Evolutionary conservation across 2,888 invertebrate genomes (phyloP), one percentile per base, ranked within the genome.

Genomic region (Hetaerina titia): DNA sequence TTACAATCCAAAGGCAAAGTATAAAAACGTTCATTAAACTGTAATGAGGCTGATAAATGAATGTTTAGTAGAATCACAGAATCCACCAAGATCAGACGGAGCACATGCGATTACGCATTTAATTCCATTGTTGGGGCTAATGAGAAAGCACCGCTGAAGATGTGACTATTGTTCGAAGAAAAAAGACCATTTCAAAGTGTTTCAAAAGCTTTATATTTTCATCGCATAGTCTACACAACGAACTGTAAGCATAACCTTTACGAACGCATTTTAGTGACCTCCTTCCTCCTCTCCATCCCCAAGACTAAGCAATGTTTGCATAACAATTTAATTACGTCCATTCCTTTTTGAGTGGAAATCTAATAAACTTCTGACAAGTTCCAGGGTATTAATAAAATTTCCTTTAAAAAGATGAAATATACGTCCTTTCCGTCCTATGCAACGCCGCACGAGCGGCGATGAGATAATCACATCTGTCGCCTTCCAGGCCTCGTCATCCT

Each of bases 391-490:
- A 81, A 31, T 81, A 81, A 81, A 81, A 81, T 81, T 81, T 81
- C 81, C 25, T 81, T 81, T 81, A 81, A 31, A 81, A 81, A 81
- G 31, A 81, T 81, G 81, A 81, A 81, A 81, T 81, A 31, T 81
- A 81, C 81, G 81, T 81, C 81, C 31, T 81, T 81, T 81, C 31
- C 81, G 81, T 25, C 4, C 81, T 31, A 13, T 81, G 81, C 31
- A 25, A 11, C 81, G 25, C 25, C 81, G 81, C 81, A 31, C 31
- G 81, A 81, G 81, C 31, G 81, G 81, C 81, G 81, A 81, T 81
- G 81, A 81, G 81, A 81, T 81, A 81, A 81, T 81, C 81, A 81
- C 81, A 81, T 81, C 81, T 81, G 31, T 31, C 25, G 81, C 81
- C 81, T 81, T 81, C 81, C 81, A 25, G 22, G 69, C 81, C 2